Percentiles rank a stretch among this genome's conserved stretches.
Evolutionary conservation across 2,113 vertebrate genomes (phyloP).

Genomic region (Platycercus adscitus): DNA sequence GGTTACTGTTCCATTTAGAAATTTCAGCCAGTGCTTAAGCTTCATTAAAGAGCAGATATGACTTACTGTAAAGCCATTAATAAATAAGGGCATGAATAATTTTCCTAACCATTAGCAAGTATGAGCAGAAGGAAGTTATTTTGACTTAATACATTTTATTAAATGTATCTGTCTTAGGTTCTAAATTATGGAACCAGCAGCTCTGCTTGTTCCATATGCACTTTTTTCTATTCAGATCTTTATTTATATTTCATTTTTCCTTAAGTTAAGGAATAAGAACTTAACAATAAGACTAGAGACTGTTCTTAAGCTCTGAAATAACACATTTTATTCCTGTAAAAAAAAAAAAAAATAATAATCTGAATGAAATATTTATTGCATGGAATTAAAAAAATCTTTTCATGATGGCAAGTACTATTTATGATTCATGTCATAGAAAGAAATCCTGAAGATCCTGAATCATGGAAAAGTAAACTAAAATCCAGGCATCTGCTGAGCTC

Average conservation of each 20-base stretch:
- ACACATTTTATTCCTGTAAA: slow-evolving; percentile 1
- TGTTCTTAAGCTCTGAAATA: slow-evolving; percentile 45
- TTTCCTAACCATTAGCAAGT: not conserved
- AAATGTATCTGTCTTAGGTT: not conserved
- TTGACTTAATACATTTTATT: not conserved
- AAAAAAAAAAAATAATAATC: not conserved
- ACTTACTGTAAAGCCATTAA: not conserved
- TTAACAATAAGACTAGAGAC: not conserved
- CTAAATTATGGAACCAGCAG: not conserved
- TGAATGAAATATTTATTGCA: not conserved
- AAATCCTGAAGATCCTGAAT: not conserved
- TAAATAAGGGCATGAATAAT: not conserved
- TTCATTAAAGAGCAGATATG: not conserved
- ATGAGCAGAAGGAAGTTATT: not conserved
- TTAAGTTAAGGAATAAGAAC: not conserved
- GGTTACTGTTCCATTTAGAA: not conserved
- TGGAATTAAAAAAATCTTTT: not conserved
- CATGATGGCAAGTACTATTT: not conserved
- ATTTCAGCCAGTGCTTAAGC: not conserved
- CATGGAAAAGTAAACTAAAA: not conserved
- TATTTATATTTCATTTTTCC: not conserved
- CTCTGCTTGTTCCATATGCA: not conserved
- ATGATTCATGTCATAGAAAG: not conserved
- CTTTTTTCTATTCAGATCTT: not conserved
- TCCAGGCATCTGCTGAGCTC: not conserved